A percentile compares a stretch with the other conserved stretches of the same genome.
phyloP scores from a whole-genome alignment of 2,888 invertebrate genomes.

The Calliopum simillimum region DNA sequence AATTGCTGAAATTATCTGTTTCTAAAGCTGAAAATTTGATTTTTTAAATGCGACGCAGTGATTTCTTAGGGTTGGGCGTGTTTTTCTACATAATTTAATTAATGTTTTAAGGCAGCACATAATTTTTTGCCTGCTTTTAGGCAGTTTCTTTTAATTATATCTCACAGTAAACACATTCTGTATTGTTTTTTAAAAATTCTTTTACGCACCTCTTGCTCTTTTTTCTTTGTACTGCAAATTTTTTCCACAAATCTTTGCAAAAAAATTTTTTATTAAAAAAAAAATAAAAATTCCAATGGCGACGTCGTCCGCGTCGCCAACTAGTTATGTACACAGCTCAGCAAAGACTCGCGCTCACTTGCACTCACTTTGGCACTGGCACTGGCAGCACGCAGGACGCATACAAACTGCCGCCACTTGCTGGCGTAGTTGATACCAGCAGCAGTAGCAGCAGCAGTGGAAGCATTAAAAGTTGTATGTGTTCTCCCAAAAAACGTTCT shows the following conservation, averaged over 20 bases:
- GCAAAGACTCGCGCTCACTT: conserved; percentile 20
- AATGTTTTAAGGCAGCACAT: too few relatives aligned
- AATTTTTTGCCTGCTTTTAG: background rate
- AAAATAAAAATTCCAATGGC: conserved; percentile 22
- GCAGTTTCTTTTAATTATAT: background rate
- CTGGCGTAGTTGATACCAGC: background rate
- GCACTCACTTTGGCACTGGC: conserved; percentile 6
- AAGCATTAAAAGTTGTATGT: background rate
- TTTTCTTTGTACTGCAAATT: background rate
- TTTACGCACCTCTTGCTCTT: background rate
- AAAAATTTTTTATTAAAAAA: background rate
- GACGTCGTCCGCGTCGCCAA: conserved; percentile 13
- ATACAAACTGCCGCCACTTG: conserved; percentile 6
- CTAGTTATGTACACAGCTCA: conserved; percentile 32
- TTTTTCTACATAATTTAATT: background rate
- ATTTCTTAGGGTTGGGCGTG: conserved; percentile 10
- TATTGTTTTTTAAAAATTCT: background rate
- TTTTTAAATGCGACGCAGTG: background rate
- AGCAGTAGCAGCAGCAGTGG: conserved; percentile 10
- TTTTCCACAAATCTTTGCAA: conserved; percentile 6
- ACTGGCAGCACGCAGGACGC: conserved; percentile 11
- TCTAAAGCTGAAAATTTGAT: background rate
- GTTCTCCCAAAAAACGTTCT: conserved; percentile 13
- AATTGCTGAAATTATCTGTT: too few relatives aligned
- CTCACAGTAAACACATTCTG: background rate